A percentile compares a stretch with the other conserved stretches of the same genome.
Conservation (phyloP, 37 sponge, comb jelly and placozoan species). For the Oopsacas minuta region DNA sequence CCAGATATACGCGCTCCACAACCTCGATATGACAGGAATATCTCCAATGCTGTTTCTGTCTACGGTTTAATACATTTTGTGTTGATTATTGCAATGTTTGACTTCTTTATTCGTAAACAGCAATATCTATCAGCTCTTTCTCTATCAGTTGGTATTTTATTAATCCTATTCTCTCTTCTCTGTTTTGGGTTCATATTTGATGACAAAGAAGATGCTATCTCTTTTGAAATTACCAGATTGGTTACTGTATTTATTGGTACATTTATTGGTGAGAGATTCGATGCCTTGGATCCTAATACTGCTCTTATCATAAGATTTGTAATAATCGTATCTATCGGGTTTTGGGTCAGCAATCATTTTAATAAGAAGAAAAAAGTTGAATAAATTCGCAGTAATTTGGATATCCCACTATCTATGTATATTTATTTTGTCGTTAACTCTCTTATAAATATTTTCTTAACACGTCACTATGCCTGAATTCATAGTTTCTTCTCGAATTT, state of each 20-base stretch:
- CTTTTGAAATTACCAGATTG: neutral
- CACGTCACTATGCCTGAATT: no score
- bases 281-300: neutral
- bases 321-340: neutral
- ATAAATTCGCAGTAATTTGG: no score
- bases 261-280: neutral
- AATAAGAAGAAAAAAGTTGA: neutral
- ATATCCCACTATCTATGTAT: no score
- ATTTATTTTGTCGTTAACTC: no score
- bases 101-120: conserved; percentile 18
- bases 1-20: conserved; percentile 33
- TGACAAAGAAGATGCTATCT: neutral
- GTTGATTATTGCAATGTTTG: conserved; percentile 24
- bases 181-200: conserved; percentile 62
- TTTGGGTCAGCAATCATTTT: neutral
- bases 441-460: no score
- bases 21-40: neutral
- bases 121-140: neutral
- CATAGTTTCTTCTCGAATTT: no score
- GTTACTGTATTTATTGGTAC: neutral
- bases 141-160: conserved; percentile 4
- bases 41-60: conserved; percentile 18
- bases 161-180: conserved; percentile 38
- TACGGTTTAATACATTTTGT: conserved; percentile 52
- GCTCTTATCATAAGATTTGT: neutral